phyloP scores from a whole-genome alignment of 2,797 vertebrate species.

The Squalus acanthias region DNA sequence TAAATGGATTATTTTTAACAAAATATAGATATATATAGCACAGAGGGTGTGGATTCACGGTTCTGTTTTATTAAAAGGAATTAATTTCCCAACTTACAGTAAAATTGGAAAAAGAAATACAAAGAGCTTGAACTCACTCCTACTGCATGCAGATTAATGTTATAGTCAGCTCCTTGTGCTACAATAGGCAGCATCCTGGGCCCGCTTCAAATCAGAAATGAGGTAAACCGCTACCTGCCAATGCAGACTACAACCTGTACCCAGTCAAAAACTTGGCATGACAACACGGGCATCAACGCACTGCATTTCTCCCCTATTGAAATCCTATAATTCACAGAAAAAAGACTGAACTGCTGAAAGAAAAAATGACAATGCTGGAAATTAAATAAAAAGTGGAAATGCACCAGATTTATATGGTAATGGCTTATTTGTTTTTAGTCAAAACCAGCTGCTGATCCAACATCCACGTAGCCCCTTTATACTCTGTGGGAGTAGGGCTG shows the following conservation, averaged over 20 bases:
- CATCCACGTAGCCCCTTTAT: not conserved
- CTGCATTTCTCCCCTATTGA: not conserved
- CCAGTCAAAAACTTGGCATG: not conserved
- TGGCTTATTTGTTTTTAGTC: not conserved
- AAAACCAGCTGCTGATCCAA: not conserved
- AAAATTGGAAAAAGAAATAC: not conserved
- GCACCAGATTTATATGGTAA: not conserved
- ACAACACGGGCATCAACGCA: not conserved
- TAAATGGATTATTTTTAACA: not conserved
- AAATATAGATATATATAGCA: slow-evolving; percentile 30
- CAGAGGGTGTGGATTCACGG: not conserved
- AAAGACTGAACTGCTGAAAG: not conserved
- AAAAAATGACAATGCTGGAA: not conserved
- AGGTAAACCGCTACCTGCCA: not conserved
- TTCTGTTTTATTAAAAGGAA: not conserved
- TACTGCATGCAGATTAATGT: not conserved
- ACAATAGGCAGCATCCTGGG: not conserved
- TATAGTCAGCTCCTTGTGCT: not conserved
- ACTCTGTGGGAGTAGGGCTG: not conserved
- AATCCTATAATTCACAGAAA: not conserved
- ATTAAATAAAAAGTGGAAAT: not conserved
- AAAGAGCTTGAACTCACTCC: not conserved
- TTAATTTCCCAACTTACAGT: not conserved
- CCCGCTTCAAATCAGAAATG: not conserved
- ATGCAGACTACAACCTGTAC: not conserved